Evolutionary conservation across 2,888 invertebrate genomes (phyloP).

Genomic region (Chrysina gloriosa): DNA sequence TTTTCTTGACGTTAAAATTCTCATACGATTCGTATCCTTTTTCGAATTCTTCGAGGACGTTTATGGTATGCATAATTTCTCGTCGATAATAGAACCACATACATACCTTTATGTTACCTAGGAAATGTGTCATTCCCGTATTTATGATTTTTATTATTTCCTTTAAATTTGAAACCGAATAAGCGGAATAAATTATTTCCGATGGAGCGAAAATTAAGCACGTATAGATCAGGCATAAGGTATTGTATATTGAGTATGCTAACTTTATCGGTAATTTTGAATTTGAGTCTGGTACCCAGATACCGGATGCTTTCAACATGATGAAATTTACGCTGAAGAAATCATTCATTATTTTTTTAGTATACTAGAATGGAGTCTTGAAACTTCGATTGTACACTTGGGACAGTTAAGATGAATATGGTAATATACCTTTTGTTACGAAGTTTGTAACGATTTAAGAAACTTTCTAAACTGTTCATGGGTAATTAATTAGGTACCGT

Average conservation of each 20-base stretch:
- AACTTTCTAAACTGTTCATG: no score
- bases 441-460: no score
- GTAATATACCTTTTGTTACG: no score
- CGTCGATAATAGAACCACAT: slow-evolving; percentile 48
- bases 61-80: slow-evolving; percentile 45
- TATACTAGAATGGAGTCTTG: not conserved
- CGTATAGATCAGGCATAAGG: slow-evolving; percentile 40
- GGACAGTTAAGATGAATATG: no score
- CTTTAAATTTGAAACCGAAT: slow-evolving; percentile 42
- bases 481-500: no score
- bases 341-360: slow-evolving; percentile 27
- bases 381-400: no score
- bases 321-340: slow-evolving; percentile 45
- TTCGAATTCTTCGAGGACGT: slow-evolving; percentile 35
- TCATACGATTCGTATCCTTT: slow-evolving; percentile 42
- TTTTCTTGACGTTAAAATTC: slow-evolving; percentile 44
- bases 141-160: slow-evolving; percentile 50
- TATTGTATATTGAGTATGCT: slow-evolving; percentile 19
- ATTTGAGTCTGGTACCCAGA: slow-evolving; percentile 40
- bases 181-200: slow-evolving; percentile 44
- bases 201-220: slow-evolving; percentile 48
- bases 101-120: slow-evolving; percentile 46
- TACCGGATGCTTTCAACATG: slow-evolving; percentile 42
- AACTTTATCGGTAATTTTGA: slow-evolving; percentile 7
- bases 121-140: slow-evolving; percentile 48